Evolutionary conservation across 2,797 vertebrate genomes (phyloP).

Genomic region (Tadarida brasiliensis): DNA sequence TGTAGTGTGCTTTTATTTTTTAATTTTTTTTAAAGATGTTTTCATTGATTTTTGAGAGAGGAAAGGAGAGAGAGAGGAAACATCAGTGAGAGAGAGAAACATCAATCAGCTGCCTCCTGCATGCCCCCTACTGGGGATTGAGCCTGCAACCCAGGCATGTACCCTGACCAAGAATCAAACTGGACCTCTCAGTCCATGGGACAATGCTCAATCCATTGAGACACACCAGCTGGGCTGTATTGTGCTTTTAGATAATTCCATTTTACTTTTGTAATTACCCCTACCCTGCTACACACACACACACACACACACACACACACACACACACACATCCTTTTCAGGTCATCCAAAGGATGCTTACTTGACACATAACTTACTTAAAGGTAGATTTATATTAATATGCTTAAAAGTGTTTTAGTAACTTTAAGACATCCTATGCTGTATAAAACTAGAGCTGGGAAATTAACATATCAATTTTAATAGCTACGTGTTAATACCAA

Average conservation of each 20-base stretch:
- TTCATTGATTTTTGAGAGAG: too few species aligned
- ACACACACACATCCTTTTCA: neutral
- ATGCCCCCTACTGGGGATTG: too few species aligned
- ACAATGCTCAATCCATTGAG: too few species aligned
- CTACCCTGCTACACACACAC: neutral
- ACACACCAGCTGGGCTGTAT: neutral
- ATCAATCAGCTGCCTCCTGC: too few species aligned
- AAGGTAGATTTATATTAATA: slow-evolving; percentile 40
- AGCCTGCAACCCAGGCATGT: too few species aligned
- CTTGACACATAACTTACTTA: neutral
- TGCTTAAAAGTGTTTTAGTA: neutral
- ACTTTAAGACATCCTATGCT: slow-evolving; percentile 4
- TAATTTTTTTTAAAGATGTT: too few species aligned
- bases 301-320: too few species aligned
- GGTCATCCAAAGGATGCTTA: neutral
- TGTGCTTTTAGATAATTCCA: slow-evolving; percentile 18
- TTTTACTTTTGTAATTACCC: slow-evolving; percentile 37
- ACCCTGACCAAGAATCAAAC: too few species aligned
- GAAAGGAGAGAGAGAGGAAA: too few species aligned
- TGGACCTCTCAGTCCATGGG: too few species aligned
- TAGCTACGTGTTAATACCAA: neutral
- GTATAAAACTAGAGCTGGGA: neutral
- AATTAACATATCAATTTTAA: slow-evolving; percentile 53
- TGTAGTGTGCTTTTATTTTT: neutral
- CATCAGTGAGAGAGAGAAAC: too few species aligned